Evolutionary conservation across 2,797 vertebrate species (phyloP), one percentile per base, ranked within the genome.

Genomic region (Valencia hispanica): DNA sequence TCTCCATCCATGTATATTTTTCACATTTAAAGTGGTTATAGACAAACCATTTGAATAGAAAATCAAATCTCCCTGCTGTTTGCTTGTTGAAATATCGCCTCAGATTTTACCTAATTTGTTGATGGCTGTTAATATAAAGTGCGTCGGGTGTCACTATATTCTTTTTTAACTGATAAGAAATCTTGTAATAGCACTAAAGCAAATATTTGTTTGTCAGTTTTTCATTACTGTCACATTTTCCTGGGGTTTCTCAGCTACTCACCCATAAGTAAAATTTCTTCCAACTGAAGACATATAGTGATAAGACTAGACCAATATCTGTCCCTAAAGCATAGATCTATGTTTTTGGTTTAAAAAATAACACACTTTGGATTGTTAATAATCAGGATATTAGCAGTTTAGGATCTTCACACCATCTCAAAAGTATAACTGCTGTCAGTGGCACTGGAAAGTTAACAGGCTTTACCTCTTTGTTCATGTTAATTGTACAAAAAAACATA

Each of bases 51-150:
- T 84, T 84, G 75, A 76, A 84, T 80, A 73, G 74, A 50, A 81
- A 87, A 86, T 85, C 9, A 82, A 85, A 81, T 90, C 70, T 83
- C 36, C 69, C 73, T 80, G 53, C 73, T 75, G 48, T 82, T 83
- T 73, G 68, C 86, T 85, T 79, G 55, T 73, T 45, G 55, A 72
- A 47, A 76, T 77, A 74, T 74, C 76, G 66, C 79, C 59, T 84
- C 34, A 45, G 65, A 74, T 82, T 81, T 71, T 10, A 41, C 57
- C 47, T 7, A 51, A 51, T 43, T 74, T 70, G 27, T 79, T 70
- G 50, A 72, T 73, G 68, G 71, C 76, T 74, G 51, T 50, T 84
- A 59, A 81, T 72, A 70, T 30, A 59, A 72, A 78, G 51, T 41
- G 74, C 1, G 4, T 48, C 11, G 32, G 34, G 34, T 74, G 53